A percentile compares a stretch with the other conserved stretches of the same genome.
These are phyloP conservation scores for Parotia lawesii DNA, from an alignment of 2,113 vertebrate genomes.

Conservation along the genomic window DNA sequence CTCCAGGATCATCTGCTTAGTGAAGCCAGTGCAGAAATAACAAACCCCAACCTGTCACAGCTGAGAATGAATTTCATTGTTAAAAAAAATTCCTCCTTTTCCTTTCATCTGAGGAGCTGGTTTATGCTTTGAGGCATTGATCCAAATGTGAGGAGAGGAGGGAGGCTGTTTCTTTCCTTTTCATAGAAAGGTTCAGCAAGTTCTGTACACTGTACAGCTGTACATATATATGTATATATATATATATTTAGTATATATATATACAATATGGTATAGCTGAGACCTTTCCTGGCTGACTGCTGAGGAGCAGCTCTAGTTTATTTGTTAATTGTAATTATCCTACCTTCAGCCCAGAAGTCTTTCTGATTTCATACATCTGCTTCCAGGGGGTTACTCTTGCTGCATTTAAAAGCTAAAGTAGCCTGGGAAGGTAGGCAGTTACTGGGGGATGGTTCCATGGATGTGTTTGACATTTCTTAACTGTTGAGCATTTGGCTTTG, in stretches of 20 bases:
- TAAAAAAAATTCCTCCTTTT: background rate
- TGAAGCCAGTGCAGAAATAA: background rate
- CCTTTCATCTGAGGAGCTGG: slow-evolving; percentile 18
- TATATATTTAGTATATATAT: background rate
- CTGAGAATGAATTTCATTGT: slow-evolving; percentile 25
- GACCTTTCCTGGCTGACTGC: background rate
- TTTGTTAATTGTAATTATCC: background rate
- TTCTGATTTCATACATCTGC: background rate
- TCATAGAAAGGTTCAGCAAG: background rate
- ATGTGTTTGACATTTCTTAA: background rate
- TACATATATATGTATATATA: background rate
- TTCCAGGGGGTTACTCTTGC: background rate
- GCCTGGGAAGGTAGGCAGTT: background rate
- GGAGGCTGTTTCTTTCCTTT: background rate
- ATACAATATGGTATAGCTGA: background rate
- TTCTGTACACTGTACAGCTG: background rate
- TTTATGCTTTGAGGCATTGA: background rate
- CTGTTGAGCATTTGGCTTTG: background rate
- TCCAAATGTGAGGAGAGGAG: background rate
- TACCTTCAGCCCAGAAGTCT: background rate
- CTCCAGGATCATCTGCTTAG: slow-evolving; percentile 4
- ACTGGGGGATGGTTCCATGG: background rate
- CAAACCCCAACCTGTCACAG: background rate
- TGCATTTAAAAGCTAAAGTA: background rate
- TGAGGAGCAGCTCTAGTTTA: background rate